Base-by-base conservation (phyloP, 1,140 invertebrate genomes). In the Drosophila quadrilineata region DNA sequence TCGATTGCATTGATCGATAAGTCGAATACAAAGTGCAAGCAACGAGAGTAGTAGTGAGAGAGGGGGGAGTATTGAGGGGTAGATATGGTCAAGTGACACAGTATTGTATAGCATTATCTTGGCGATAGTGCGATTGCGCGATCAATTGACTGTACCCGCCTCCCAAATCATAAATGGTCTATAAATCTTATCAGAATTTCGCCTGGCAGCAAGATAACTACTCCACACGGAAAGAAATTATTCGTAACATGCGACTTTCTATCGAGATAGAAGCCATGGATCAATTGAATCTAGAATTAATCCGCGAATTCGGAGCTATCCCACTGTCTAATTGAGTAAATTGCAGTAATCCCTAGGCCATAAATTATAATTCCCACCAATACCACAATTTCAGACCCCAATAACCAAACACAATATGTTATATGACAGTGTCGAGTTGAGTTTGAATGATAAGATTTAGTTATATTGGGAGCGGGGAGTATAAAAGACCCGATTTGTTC, bases 381-480 rank as follows among this genome's bases (percentile, higher is more conserved):
- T 28, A 45, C 24, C 19, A 3, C 14, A 17, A 29, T 40, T 14
- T 46, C 24, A 24, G 1, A n/a, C n/a, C n/a, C n/a, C n/a, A n/a
- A n/a, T n/a, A n/a, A n/a, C n/a, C n/a, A n/a, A n/a, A n/a, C n/a
- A n/a, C n/a, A n/a, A n/a, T n/a, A n/a, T n/a, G n/a, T 22, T 64
- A 57, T 56, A 52, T 43, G 56, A 14, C n/a, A 19, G n/a, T 31
- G 6, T 54, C 29, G n/a, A 1, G n/a, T n/a, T n/a, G n/a, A n/a
- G n/a, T n/a, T n/a, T n/a, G 24, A 45, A 45, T 67, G 69, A 71
- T 71, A 62, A 71, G 69, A 62, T 71, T 71, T 71, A 71, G 28
- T 63, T 71, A 57, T 71, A 71, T 60, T 54, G 54, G 24, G 1
- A 8, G 28, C 4, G 41, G 6, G 9, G 28, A 35, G 33, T 71